Conservation (phyloP, 2,797 vertebrate species). For the Melopsittacus undulatus region DNA sequence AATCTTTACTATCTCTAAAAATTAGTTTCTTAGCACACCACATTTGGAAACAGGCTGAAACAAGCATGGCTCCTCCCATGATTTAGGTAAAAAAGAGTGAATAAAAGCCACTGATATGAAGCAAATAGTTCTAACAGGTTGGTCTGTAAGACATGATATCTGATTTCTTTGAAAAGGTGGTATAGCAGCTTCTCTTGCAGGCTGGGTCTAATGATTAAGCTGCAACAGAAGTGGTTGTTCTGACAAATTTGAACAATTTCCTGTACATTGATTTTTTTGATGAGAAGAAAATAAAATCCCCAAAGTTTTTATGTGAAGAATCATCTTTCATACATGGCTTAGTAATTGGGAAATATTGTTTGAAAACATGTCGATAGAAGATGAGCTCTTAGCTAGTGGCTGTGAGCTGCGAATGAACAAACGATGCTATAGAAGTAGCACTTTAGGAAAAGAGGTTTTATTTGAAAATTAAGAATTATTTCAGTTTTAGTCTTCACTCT, state of each 20-base stretch:
- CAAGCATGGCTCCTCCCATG: background rate
- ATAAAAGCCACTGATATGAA: background rate
- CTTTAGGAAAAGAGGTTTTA: background rate
- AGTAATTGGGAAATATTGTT: constrained; percentile 45
- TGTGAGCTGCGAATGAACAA: background rate
- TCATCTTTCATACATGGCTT: constrained; percentile 15
- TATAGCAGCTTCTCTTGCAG: background rate
- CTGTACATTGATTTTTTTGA: constrained; percentile 49
- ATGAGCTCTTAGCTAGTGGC: constrained; percentile 9
- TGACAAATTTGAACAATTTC: constrained; percentile 59
- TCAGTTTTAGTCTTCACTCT: background rate
- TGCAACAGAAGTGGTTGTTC: constrained; percentile 22
- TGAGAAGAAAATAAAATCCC: constrained; percentile 37
- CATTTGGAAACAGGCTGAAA: background rate
- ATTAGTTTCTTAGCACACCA: background rate
- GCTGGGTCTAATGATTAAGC: background rate
- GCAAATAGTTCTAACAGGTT: background rate
- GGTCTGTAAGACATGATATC: background rate
- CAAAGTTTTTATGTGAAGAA: background rate
- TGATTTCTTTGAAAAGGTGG: background rate
- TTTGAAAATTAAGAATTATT: constrained; percentile 50
- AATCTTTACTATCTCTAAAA: background rate
- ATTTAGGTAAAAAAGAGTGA: background rate
- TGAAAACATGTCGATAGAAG: constrained; percentile 30
- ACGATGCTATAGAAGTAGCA: background rate